phyloP scores from a whole-genome alignment of 1,140 invertebrate genomes.

The Drosophila parabipectinata region DNA sequence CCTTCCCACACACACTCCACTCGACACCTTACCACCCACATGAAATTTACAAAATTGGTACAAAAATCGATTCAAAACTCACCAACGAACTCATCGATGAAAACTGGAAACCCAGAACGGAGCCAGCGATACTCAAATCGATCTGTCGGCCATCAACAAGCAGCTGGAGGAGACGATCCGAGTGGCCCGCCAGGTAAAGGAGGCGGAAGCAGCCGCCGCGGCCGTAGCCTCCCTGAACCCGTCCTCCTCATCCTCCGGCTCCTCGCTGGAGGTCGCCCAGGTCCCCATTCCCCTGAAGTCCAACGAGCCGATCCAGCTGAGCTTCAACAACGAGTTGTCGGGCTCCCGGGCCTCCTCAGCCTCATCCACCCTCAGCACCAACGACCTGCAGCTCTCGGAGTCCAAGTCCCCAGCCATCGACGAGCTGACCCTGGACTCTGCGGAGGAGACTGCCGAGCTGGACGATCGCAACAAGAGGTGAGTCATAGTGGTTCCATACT shows the following conservation, averaged over 20 bases:
- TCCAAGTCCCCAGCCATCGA: slow-evolving; percentile 86
- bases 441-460: slow-evolving; percentile 87
- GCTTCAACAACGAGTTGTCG: slow-evolving; percentile 84
- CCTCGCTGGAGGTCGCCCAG: slow-evolving; percentile 37
- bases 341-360: slow-evolving; percentile 19
- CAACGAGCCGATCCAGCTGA: slow-evolving; percentile 78
- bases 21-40: slow-evolving; percentile 27
- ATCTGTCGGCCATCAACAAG: slow-evolving; percentile 81
- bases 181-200: slow-evolving; percentile 81
- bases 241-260: slow-evolving; percentile 27
- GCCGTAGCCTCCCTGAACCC: slow-evolving; percentile 44
- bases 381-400: slow-evolving; percentile 82
- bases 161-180: slow-evolving; percentile 83
- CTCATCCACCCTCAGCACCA: slow-evolving; percentile 53
- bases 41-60: slow-evolving; percentile 66
- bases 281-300: slow-evolving; percentile 66
- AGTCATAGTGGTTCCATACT: slow-evolving; percentile 10
- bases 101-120: slow-evolving; percentile 62
- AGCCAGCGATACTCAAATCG: slow-evolving; percentile 80
- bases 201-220: slow-evolving; percentile 74
- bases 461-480: slow-evolving; percentile 91
- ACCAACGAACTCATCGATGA: slow-evolving; percentile 28
- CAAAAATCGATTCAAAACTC: slow-evolving; percentile 35
- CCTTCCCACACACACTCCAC: slow-evolving; percentile 16
- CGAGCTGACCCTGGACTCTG: slow-evolving; percentile 86